These are phyloP conservation scores for Ephialtes manifestator DNA, from an alignment of 2,888 invertebrate genomes.

Conservation along the genomic window DNA sequence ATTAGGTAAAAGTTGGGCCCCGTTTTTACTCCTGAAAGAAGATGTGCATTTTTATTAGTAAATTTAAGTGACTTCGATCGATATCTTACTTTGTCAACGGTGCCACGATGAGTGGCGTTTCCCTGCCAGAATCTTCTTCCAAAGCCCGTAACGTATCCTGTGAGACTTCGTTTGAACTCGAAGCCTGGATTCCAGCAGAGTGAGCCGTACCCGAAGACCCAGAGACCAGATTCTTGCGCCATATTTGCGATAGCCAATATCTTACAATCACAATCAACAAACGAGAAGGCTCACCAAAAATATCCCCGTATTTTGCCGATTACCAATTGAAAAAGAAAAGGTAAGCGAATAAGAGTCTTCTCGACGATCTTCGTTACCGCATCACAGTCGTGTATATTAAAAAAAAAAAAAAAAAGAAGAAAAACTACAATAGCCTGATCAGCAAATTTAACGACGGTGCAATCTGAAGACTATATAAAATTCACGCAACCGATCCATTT, in stretches of 20 bases:
- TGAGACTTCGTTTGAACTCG: conserved; percentile 92
- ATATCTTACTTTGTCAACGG: conserved; percentile 89
- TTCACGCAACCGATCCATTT: conserved; percentile 23
- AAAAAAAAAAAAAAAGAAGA: too few species aligned
- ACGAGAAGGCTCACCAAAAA: not conserved
- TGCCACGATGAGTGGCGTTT: conserved; percentile 93
- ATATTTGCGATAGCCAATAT: conserved; percentile 36
- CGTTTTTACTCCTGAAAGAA: too few species aligned
- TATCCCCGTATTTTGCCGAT: not conserved
- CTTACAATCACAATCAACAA: not conserved
- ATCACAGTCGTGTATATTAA: not conserved
- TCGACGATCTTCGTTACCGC: conserved; percentile 4
- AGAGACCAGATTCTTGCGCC: conserved; percentile 86
- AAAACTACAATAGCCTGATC: too few species aligned
- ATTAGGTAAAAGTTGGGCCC: too few species aligned
- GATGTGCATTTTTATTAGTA: not conserved
- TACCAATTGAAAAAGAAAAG: not conserved
- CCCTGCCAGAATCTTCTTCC: conserved; percentile 97
- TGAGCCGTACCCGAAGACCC: conserved; percentile 98
- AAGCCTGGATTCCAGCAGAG: conserved; percentile 98
- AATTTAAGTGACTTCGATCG: not conserved
- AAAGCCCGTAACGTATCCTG: conserved; percentile 94
- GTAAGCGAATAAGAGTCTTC: not conserved
- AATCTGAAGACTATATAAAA: not conserved
- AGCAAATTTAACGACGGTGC: not conserved